A percentile compares a stretch with the other conserved stretches of the same genome.
phyloP scores from a whole-genome alignment of 2,888 invertebrate species.

The Amiota communis region DNA sequence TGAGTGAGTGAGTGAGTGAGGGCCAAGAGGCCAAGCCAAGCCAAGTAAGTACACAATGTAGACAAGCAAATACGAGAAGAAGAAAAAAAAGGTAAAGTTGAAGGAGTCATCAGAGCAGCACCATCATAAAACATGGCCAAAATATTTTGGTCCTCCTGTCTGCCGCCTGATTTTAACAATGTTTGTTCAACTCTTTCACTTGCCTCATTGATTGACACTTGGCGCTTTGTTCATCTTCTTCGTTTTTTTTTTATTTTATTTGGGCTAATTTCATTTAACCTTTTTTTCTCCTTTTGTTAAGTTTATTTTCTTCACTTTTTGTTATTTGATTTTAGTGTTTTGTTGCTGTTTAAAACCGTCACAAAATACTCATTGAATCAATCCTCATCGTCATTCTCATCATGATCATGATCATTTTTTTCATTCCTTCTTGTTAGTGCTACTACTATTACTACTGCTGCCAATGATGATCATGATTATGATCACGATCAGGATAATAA shows the following conservation, averaged over 20 bases:
- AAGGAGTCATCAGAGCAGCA: conserved; percentile 20
- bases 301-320: conserved; percentile 36
- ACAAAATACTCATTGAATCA: conserved; percentile 39
- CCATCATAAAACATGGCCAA: conserved; percentile 1
- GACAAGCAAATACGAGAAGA: background rate
- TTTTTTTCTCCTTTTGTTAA: conserved; percentile 24
- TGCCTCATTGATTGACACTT: conserved; percentile 6
- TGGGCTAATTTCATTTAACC: conserved; percentile 15
- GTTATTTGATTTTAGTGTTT: conserved; percentile 2
- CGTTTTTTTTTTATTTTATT: background rate
- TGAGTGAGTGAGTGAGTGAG: background rate
- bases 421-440: background rate
- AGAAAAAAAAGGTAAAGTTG: background rate
- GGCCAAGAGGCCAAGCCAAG: background rate
- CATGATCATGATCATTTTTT: background rate
- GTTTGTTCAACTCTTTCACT: background rate
- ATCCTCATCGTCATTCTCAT: too few relatives aligned
- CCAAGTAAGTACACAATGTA: background rate
- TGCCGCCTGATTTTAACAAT: background rate
- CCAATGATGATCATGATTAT: background rate
- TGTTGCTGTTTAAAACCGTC: conserved; percentile 34
- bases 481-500: too few relatives aligned
- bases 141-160: background rate
- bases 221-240: background rate
- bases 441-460: background rate